Conservation (phyloP, 2,888 invertebrate species). For the Camponotus fellah region DNA sequence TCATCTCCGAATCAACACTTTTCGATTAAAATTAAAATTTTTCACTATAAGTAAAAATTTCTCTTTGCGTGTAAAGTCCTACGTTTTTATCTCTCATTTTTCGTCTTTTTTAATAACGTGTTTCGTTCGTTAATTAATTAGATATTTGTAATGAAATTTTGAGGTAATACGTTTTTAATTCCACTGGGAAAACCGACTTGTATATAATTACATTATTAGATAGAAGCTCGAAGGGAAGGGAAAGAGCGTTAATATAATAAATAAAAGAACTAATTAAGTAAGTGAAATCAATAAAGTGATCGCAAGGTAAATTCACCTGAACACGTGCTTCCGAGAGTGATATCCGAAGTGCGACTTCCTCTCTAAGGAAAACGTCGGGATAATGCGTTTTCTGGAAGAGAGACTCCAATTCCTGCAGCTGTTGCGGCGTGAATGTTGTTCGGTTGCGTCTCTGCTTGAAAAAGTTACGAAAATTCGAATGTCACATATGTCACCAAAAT, state of each 20-base stretch:
- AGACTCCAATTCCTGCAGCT: conserved; percentile 95
- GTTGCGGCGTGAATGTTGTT: conserved; percentile 97
- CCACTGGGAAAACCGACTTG: not conserved
- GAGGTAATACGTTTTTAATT: not conserved
- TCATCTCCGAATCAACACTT: not conserved
- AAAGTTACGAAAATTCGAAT: conserved; percentile 53
- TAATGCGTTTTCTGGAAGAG: conserved; percentile 98
- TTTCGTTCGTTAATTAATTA: not conserved
- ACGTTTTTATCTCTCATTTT: not conserved
- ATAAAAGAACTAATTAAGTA: not conserved
- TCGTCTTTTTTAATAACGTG: not conserved
- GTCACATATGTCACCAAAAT: conserved; percentile 2
- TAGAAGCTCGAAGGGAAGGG: not conserved
- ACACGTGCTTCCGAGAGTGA: conserved; percentile 97
- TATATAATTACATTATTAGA: not conserved
- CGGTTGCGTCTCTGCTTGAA: conserved; percentile 93
- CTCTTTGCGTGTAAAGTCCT: not conserved
- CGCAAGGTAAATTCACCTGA: conserved; percentile 88
- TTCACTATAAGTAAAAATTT: not conserved
- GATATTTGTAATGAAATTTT: not conserved
- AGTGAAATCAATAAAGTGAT: not conserved
- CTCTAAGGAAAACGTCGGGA: conserved; percentile 95
- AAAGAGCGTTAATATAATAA: no score
- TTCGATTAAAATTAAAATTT: not conserved
- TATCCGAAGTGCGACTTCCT: conserved; percentile 96